Conservation (phyloP, 2,113 vertebrate species). For the Xiphophorus couchianus region DNA sequence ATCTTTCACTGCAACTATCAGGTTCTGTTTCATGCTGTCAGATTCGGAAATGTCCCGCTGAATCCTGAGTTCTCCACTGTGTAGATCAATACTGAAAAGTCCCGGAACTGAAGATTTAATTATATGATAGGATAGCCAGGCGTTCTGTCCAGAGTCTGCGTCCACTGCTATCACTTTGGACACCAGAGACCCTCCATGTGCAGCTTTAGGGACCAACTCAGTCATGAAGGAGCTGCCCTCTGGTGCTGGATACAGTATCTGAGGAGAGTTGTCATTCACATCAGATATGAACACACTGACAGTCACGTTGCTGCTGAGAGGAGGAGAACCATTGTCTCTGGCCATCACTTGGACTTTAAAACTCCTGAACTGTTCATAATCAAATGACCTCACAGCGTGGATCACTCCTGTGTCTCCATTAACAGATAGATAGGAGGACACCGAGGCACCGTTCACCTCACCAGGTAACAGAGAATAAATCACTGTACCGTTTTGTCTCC, state of each 20-base stretch:
- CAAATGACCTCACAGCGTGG: slow-evolving; percentile 78
- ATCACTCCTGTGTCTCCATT: slow-evolving; percentile 61
- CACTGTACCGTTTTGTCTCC: slow-evolving; percentile 21
- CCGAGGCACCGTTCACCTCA: slow-evolving; percentile 73
- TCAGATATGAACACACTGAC: slow-evolving; percentile 73
- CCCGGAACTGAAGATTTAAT: slow-evolving; percentile 58
- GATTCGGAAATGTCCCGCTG: slow-evolving; percentile 59
- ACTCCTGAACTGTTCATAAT: slow-evolving; percentile 68
- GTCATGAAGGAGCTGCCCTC: slow-evolving; percentile 65
- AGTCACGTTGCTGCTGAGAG: slow-evolving; percentile 32
- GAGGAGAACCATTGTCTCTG: slow-evolving; percentile 71
- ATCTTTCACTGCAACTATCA: slow-evolving; percentile 15
- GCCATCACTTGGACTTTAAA: slow-evolving; percentile 54
- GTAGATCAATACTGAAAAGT: slow-evolving; percentile 59
- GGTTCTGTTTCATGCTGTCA: slow-evolving; percentile 16
- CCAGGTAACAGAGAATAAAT: slow-evolving; percentile 56
- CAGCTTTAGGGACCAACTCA: slow-evolving; percentile 75
- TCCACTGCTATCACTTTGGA: slow-evolving; percentile 79
- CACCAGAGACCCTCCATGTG: slow-evolving; percentile 75
- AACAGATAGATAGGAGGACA: slow-evolving; percentile 81
- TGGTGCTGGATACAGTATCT: slow-evolving; percentile 72
- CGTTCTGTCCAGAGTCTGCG: slow-evolving; percentile 64
- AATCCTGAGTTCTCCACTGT: slow-evolving; percentile 66
- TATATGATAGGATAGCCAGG: slow-evolving; percentile 65
- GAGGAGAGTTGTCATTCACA: slow-evolving; percentile 62